A percentile compares a stretch with the other conserved stretches of the same genome.
Conservation (phyloP, 2,113 vertebrate genomes). For the Clarias magur region DNA sequence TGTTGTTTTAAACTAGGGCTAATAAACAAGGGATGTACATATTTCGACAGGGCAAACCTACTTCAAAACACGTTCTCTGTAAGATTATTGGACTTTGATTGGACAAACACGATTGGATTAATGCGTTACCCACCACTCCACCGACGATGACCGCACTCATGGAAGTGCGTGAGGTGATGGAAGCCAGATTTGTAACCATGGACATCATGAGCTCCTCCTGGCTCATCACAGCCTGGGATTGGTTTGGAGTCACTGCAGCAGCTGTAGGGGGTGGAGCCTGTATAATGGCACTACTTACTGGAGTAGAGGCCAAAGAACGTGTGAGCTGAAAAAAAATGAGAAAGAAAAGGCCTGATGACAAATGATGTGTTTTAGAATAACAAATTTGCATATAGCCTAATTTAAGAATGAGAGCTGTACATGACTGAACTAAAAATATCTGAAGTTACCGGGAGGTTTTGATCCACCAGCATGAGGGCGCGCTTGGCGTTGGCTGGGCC, state of each 20-base stretch:
- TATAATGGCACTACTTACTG: slow-evolving; percentile 65
- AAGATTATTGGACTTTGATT: not conserved
- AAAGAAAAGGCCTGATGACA: not conserved
- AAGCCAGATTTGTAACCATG: slow-evolving; percentile 81
- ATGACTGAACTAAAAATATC: not conserved
- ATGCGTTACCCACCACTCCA: slow-evolving; percentile 85
- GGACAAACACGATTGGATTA: not conserved
- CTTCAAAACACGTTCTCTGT: not conserved
- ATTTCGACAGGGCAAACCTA: not conserved
- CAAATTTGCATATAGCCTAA: not conserved
- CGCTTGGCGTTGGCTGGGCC: slow-evolving; percentile 83
- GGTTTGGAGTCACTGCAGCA: slow-evolving; percentile 43
- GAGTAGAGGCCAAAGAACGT: slow-evolving; percentile 76
- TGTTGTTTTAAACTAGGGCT: not conserved
- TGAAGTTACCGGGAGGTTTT: slow-evolving; percentile 75
- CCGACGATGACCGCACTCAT: slow-evolving; percentile 86
- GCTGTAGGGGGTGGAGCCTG: slow-evolving; percentile 51
- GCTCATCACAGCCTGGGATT: slow-evolving; percentile 66
- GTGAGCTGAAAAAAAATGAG: slow-evolving; percentile 69
- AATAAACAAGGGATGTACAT: not conserved
- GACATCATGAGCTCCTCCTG: slow-evolving; percentile 89
- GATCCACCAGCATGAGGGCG: slow-evolving; percentile 82
- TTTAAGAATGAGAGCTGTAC: not conserved
- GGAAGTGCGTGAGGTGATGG: slow-evolving; percentile 90
- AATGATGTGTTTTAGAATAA: not conserved